phyloP scores from a whole-genome alignment of 1,140 invertebrate species.

The Coenobita brevimanus region DNA sequence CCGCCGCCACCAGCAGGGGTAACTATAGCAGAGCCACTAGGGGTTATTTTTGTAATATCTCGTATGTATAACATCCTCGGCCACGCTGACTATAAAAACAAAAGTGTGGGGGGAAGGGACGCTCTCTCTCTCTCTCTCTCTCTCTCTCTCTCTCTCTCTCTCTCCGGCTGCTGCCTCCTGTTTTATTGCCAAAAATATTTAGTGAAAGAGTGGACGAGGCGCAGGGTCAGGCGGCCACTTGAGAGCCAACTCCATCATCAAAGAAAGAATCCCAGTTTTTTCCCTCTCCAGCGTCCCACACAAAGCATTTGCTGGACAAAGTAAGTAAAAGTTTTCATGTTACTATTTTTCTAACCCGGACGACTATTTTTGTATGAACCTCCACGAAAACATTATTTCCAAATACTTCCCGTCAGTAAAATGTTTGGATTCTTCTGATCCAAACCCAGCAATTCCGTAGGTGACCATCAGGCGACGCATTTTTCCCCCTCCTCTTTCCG shows the following conservation, averaged over 20 bases:
- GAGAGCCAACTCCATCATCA: not conserved
- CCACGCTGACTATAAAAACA: not conserved
- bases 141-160: no score
- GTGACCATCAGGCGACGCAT: slow-evolving; percentile 4
- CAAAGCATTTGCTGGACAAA: slow-evolving; percentile 32
- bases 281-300: slow-evolving; percentile 12
- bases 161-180: no score
- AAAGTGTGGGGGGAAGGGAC: not conserved
- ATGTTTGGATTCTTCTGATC: slow-evolving; percentile 46
- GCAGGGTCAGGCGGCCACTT: slow-evolving; percentile 2
- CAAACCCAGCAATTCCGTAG: slow-evolving; percentile 18
- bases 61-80: not conserved
- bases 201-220: not conserved
- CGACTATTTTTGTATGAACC: slow-evolving; percentile 52
- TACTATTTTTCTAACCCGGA: slow-evolving; percentile 46
- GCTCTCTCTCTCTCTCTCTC: not conserved
- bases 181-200: not conserved
- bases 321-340: slow-evolving; percentile 53
- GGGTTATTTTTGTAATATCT: slow-evolving; percentile 7
- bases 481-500: not conserved
- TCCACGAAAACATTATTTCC: slow-evolving; percentile 46
- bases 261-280: slow-evolving; percentile 8
- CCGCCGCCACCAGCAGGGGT: no score
- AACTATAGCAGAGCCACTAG: not conserved
- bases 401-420: slow-evolving; percentile 23